Evolutionary conservation across 2,888 invertebrate species (phyloP).

Genomic region (Cabera pusaria): DNA sequence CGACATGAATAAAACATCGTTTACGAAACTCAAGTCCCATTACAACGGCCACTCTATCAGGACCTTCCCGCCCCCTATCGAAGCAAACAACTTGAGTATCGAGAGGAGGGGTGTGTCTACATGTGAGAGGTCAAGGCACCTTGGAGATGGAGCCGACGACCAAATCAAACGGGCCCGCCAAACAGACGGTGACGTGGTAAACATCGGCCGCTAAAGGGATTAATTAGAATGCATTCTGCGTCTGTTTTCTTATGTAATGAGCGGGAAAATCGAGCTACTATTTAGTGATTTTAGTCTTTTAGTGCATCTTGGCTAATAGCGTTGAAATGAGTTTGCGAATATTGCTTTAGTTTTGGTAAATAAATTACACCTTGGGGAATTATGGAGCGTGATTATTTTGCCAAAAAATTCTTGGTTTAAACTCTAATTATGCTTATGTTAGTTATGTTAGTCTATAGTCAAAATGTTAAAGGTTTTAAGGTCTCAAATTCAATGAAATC

Average conservation of each 20-base stretch:
- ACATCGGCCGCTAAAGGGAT: constrained; percentile 57
- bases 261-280: constrained; percentile 13
- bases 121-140: constrained; percentile 41
- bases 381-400: too few species aligned
- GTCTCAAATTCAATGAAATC: too few species aligned
- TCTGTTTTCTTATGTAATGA: constrained; percentile 23
- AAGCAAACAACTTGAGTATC: neutral
- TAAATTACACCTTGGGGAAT: too few species aligned
- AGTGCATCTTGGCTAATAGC: constrained; percentile 1
- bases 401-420: too few species aligned
- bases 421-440: too few species aligned
- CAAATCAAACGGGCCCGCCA: too few species aligned
- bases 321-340: neutral
- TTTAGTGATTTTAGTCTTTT: constrained; percentile 18
- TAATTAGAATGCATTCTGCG: constrained; percentile 56
- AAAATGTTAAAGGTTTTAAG: too few species aligned
- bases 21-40: constrained; percentile 64
- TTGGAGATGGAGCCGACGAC: too few species aligned
- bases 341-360: too few species aligned
- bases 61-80: constrained; percentile 28
- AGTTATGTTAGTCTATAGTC: too few species aligned
- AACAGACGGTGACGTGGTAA: constrained; percentile 60
- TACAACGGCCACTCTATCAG: constrained; percentile 46
- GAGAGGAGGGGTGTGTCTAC: constrained; percentile 28
- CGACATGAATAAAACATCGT: constrained; percentile 78